A percentile compares a stretch with the other conserved stretches of the same genome.
phyloP scores from a whole-genome alignment of 2,888 invertebrate genomes.

The Dione vanillae region DNA sequence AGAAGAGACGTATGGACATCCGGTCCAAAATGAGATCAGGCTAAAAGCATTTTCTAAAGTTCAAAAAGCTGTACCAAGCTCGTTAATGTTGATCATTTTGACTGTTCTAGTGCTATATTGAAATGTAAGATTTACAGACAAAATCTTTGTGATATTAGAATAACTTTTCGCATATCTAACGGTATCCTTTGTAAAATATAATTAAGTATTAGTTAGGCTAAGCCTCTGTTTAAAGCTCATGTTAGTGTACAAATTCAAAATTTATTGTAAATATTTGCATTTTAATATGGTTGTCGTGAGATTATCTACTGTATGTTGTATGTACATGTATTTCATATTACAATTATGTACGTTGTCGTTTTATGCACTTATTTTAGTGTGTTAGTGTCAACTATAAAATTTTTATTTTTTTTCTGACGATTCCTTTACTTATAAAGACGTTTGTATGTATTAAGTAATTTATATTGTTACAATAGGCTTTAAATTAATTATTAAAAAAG shows the following conservation, averaged over 20 bases:
- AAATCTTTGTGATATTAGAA: constrained; percentile 79
- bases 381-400: constrained; percentile 5
- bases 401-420: constrained; percentile 14
- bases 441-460: constrained; percentile 5
- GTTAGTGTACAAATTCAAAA: constrained; percentile 34
- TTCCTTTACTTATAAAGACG: constrained; percentile 10
- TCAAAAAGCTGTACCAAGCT: constrained; percentile 57
- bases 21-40: constrained; percentile 78
- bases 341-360: neutral
- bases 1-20: constrained; percentile 75
- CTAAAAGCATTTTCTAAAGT: constrained; percentile 73
- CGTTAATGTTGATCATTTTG: constrained; percentile 57
- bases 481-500: neutral
- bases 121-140: constrained; percentile 48
- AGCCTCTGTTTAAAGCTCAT: constrained; percentile 39
- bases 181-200: constrained; percentile 45
- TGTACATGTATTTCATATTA: neutral
- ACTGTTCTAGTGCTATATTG: constrained; percentile 55
- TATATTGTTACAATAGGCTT: constrained; percentile 11
- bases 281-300: constrained; percentile 7
- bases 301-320: constrained; percentile 6
- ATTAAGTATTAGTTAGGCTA: constrained; percentile 47
- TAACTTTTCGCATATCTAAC: constrained; percentile 62
- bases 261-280: constrained; percentile 39
- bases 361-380: constrained; percentile 20